Conservation (phyloP, 2,113 vertebrate species). For the Accipiter virgatus region DNA sequence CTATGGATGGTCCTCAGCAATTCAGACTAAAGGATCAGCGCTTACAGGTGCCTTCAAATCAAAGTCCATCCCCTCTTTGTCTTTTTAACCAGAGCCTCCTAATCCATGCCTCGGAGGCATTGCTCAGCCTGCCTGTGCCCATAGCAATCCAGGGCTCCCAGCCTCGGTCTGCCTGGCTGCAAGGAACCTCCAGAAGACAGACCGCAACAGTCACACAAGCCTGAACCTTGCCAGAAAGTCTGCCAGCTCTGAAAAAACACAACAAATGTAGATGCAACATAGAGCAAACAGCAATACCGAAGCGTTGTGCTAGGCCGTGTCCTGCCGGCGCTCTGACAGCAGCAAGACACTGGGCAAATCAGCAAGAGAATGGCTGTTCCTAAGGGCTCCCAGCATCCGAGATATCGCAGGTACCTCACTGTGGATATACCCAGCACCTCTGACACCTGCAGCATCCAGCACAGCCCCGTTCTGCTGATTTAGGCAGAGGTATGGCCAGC, state of each 20-base stretch:
- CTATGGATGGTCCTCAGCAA: not conserved
- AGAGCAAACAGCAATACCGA: not conserved
- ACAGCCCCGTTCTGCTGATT: not conserved
- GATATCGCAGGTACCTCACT: not conserved
- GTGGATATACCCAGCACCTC: not conserved
- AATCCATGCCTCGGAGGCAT: not conserved
- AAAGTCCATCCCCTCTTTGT: not conserved
- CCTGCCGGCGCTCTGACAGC: fast-evolving
- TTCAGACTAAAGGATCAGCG: not conserved
- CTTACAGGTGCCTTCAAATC: not conserved
- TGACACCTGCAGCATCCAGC: not conserved
- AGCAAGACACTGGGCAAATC: not conserved
- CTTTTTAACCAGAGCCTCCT: not conserved
- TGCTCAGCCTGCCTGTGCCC: not conserved
- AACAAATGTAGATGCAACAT: fast-evolving
- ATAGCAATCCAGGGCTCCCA: not conserved
- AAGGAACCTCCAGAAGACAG: not conserved
- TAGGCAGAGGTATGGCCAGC: not conserved
- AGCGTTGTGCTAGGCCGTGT: fast-evolving
- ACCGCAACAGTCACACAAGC: not conserved
- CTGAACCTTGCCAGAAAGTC: not conserved
- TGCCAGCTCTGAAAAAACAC: not conserved
- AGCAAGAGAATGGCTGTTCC: not conserved
- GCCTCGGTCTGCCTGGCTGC: not conserved
- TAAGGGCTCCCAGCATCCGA: not conserved